A percentile compares a stretch with the other conserved stretches of the same genome.
These are phyloP conservation scores for Somateria mollissima DNA, from an alignment of 2,797 vertebrate genomes.

Conservation along the genomic window DNA sequence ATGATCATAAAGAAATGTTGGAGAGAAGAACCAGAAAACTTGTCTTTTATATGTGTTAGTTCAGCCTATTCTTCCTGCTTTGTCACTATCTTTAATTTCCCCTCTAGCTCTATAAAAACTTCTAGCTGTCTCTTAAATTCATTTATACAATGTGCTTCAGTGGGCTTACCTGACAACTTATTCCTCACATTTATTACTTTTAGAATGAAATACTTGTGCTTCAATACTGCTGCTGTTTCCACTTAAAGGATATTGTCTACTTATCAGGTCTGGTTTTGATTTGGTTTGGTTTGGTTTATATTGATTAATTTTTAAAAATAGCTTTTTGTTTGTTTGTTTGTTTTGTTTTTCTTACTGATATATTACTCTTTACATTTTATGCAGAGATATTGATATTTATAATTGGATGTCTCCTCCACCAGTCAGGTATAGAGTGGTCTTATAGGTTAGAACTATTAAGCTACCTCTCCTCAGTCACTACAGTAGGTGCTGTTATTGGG, in stretches of 20 bases:
- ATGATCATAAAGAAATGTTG: constrained; percentile 43
- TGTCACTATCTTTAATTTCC: constrained; percentile 64
- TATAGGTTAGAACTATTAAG: background rate
- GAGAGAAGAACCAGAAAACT: constrained; percentile 41
- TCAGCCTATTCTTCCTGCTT: constrained; percentile 15
- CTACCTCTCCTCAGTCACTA: background rate
- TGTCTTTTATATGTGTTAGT: constrained; percentile 43
- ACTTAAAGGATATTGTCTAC: constrained; percentile 52
- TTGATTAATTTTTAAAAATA: constrained; percentile 43
- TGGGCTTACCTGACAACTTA: constrained; percentile 66
- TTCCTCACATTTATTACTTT: constrained; percentile 67
- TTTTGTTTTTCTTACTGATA: background rate
- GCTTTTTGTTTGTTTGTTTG: background rate
- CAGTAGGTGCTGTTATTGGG: background rate
- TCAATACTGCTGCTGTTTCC: constrained; percentile 36
- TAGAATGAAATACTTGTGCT: constrained; percentile 57
- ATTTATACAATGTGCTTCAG: constrained; percentile 68
- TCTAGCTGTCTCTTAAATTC: constrained; percentile 64
- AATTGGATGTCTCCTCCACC: constrained; percentile 39
- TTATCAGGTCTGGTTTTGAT: constrained; percentile 32
- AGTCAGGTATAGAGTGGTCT: background rate
- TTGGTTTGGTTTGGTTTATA: constrained; percentile 38
- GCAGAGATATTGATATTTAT: background rate
- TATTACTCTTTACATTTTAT: background rate
- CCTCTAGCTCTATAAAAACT: constrained; percentile 61